A percentile compares a stretch with the other conserved stretches of the same genome.
Conservation (phyloP, 30 jellyfish, hydroid and myxozoan genomes). For the Aurelia aurita region DNA sequence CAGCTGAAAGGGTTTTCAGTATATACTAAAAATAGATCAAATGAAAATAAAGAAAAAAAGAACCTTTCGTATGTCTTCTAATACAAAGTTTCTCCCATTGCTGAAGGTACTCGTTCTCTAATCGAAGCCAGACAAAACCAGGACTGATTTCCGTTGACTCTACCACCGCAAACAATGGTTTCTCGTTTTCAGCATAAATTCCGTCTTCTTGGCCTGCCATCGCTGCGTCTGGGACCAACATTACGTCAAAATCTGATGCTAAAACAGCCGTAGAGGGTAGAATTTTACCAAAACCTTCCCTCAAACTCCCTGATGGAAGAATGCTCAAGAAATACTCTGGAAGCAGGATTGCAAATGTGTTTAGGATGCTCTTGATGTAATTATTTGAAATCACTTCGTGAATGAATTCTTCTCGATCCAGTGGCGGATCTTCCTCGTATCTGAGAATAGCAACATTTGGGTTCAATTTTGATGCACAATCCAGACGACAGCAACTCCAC, state of each 20-base stretch:
- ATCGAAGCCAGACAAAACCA: constrained; percentile 56
- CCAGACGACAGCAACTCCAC: constrained; percentile 45
- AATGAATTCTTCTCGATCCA: constrained; percentile 7
- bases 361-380: constrained; percentile 36
- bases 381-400: constrained; percentile 3
- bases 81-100: constrained; percentile 56
- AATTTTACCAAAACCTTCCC: constrained; percentile 66
- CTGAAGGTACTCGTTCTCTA: constrained; percentile 47
- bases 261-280: constrained; percentile 64
- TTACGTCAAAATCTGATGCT: constrained; percentile 60
- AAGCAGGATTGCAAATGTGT: constrained; percentile 20
- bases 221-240: constrained; percentile 57
- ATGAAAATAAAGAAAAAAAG: no score
- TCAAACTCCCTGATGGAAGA: constrained; percentile 61
- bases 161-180: no score
- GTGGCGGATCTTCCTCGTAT: constrained; percentile 54
- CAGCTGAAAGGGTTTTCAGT: no score
- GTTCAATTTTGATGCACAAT: constrained; percentile 32
- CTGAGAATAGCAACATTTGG: constrained; percentile 36
- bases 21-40: no score
- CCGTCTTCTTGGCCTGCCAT: constrained; percentile 5
- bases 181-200: background rate
- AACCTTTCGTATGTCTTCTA: constrained; percentile 26
- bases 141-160: no score
- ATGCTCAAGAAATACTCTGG: constrained; percentile 57